These are phyloP conservation scores for Apomyelois bistriatella DNA, from an alignment of 2,888 invertebrate species.

Conservation along the genomic window DNA sequence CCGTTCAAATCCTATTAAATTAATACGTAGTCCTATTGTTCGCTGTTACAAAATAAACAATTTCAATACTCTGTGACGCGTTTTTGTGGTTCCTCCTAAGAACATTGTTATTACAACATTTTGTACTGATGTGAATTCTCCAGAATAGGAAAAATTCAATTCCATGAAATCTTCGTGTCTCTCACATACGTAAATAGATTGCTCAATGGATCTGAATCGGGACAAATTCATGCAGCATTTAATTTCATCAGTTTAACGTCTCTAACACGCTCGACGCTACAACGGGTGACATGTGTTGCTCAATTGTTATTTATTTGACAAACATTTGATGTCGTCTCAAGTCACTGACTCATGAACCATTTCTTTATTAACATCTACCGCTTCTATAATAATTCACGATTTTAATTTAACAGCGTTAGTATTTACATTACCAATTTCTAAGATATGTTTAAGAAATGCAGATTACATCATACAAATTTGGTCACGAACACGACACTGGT, in stretches of 20 bases:
- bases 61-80: not conserved
- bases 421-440: slow-evolving; percentile 16
- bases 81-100: not conserved
- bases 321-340: slow-evolving; percentile 39
- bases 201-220: slow-evolving; percentile 40
- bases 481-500: slow-evolving; percentile 11
- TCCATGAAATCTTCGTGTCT: slow-evolving; percentile 17
- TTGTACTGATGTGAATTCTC: not conserved
- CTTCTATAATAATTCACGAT: not conserved
- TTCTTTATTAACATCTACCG: slow-evolving; percentile 2
- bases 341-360: slow-evolving; percentile 26
- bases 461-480: slow-evolving; percentile 18
- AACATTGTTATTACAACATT: no score
- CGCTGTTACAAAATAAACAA: not conserved
- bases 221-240: slow-evolving; percentile 45
- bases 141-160: not conserved
- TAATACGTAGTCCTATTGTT: slow-evolving; percentile 5
- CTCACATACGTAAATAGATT: slow-evolving; percentile 48
- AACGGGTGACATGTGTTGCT: slow-evolving; percentile 55
- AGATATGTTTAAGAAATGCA: slow-evolving; percentile 8
- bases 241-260: slow-evolving; percentile 42
- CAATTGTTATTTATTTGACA: slow-evolving; percentile 56
- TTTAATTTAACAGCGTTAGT: not conserved
- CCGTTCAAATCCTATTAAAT: slow-evolving; percentile 15
- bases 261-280: slow-evolving; percentile 36